A percentile compares a stretch with the other conserved stretches of the same genome.
Conservation (phyloP, 1,140 invertebrate species). For the Copidosoma floridanum region DNA sequence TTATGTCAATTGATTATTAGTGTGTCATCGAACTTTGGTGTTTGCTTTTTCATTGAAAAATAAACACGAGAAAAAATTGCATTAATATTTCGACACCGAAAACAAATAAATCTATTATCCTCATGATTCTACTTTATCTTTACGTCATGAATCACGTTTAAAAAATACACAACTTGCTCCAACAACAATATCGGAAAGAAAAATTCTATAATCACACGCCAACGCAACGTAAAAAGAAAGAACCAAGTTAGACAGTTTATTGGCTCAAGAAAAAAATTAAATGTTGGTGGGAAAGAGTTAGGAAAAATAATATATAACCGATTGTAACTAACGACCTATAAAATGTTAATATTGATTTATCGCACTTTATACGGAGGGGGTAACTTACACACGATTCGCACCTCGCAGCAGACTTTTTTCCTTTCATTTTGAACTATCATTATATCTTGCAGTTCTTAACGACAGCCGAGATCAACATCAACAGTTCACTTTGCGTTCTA, state of each 20-base stretch:
- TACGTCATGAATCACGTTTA: slow-evolving; percentile 23
- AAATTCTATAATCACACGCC: slow-evolving; percentile 1
- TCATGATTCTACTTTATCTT: slow-evolving; percentile 5
- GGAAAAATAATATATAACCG: too few relatives aligned
- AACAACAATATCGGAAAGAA: slow-evolving; percentile 1
- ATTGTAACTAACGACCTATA: too few relatives aligned
- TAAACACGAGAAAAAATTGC: neutral
- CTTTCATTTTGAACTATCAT: too few relatives aligned
- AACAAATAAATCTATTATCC: neutral
- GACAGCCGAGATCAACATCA: too few relatives aligned
- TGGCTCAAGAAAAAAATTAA: too few relatives aligned
- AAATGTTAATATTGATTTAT: slow-evolving; percentile 1
- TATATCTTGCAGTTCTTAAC: too few relatives aligned
- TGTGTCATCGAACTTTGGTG: slow-evolving; percentile 8
- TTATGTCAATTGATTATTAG: neutral
- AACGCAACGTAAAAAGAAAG: too few relatives aligned
- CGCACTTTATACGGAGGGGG: slow-evolving; percentile 8
- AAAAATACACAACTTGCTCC: slow-evolving; percentile 6
- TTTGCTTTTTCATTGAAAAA: neutral
- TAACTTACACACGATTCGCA: slow-evolving; percentile 21
- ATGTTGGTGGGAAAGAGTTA: too few relatives aligned
- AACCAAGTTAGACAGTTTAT: too few relatives aligned
- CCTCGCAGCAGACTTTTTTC: too few relatives aligned
- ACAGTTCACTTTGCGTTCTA: too few relatives aligned
- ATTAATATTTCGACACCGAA: neutral